Evolutionary conservation across 2,113 vertebrate genomes (phyloP), one percentile per base, ranked within the genome.

Genomic region (Pseudopodoces humilis): DNA sequence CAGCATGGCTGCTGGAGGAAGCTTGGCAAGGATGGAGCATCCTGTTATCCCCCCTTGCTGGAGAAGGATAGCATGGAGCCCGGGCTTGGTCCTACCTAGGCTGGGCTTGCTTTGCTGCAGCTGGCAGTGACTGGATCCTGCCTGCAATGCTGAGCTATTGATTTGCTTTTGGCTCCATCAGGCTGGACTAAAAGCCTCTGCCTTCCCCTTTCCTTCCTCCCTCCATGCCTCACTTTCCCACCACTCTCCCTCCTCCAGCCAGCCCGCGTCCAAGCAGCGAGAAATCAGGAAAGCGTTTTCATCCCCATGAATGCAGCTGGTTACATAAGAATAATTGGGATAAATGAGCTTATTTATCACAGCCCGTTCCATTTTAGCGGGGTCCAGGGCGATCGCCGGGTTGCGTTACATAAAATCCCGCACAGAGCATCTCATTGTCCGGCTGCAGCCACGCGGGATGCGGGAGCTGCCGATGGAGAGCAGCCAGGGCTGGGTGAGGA

Each of bases 291-390:
- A 93, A 96, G 88, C 49, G 9, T 95, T 94, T 91, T 92, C 89
- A 91, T 90, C 81, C 77, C 94, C 81, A 67, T 95, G 96, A 94
- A 96, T 95, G 91, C 92, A 60, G 76, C 64, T 2, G 0, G 82
- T 97, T 97, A 97, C 83, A 79, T 96, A 96, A 96, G 95, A 94
- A 96, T 90, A 93, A 93, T 92, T 94, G 94, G 93, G 93, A 90
- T 97, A 93, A 97, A 97, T 80, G 95, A 95, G 90, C 95, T 95
- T 88, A 87, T 97, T 97, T 95, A 96, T 94, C 77, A 41, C 37
- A 3, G 91, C 87, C 93, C 23, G 11, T 63, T 90, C 94, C 83
- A 43, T 87, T 95, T 88, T 49, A 95, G 69, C 5, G 0, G 79
- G 83, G 94, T 91, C 92, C 90, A 2, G 74, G 50, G 72, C n/a